Evolutionary conservation across 2,797 vertebrate species (phyloP), one percentile per base, ranked within the genome.

Genomic region (Syncerus caffer): DNA sequence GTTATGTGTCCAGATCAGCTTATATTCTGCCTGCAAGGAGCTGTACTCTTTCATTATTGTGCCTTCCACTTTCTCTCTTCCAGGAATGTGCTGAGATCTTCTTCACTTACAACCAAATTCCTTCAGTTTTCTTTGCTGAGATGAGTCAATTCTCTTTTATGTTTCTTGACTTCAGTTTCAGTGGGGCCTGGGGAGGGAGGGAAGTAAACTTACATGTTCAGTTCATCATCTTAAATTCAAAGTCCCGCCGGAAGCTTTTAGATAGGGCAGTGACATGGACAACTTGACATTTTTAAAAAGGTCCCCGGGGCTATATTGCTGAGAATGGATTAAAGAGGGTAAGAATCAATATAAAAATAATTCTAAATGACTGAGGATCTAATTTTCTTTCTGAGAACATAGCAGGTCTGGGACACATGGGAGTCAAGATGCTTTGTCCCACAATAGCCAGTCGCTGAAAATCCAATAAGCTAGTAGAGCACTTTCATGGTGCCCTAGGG

Each of bases 141-240:
- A 50, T 13, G 86, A 91, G 13, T 74, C 95, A 62, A 1, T 91
- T 93, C 38, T 85, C 67, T 94, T 79, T 89, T 84, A 67, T 7
- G 27, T 96, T 93, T 91, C 95, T 98, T 89, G 79, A 82, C 95
- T 97, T 96, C 96, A 21, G 11, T 78, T 97, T 98, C 97, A 97
- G 89, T 97, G 98, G 93, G 97, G 98, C 97, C 97, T 98, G 84
- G 76, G 31, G 57, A 97, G 57, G 95, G 86, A 97, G 90, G 86
- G 78, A 97, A n/a, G 87, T 38, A 97, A 97, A 98, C 79, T 87
- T 51, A 60, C 1, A 97, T 45, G 83, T 86, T 95, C 29, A 97
- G 93, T 97, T 29, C 79, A 94, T 97, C 80, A 89, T 93, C 80
- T 90, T 94, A 96, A 78, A 87, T 78, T 57, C n/a, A 51, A 95